A percentile compares a stretch with the other conserved stretches of the same genome.
Evolutionary conservation across 2,113 vertebrate species (phyloP).

Genomic region (Melospiza georgiana): DNA sequence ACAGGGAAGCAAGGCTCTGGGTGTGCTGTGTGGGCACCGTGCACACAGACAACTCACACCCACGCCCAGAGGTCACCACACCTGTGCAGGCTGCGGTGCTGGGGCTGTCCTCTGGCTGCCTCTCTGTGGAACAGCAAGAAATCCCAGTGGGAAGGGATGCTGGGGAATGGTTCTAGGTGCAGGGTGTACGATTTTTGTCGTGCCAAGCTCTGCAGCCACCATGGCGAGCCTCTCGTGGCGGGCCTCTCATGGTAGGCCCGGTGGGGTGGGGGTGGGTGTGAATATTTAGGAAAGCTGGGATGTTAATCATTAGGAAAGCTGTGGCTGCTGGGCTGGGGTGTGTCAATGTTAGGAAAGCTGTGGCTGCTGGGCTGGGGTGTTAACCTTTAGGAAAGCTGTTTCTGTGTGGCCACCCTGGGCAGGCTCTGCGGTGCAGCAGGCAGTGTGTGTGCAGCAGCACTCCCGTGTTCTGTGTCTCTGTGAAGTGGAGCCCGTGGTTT

Average conservation of each 20-base stretch:
- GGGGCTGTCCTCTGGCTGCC: accelerated
- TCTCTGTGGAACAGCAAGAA: neutral
- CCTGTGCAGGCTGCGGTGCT: accelerated
- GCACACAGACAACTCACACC: accelerated
- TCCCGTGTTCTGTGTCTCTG: accelerated
- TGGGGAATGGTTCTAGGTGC: neutral
- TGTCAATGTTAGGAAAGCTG: no score
- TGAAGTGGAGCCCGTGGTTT: neutral
- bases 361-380: neutral
- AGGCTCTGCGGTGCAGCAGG: neutral
- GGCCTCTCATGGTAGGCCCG: neutral
- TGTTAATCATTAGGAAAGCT: no score
- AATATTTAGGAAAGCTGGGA: no score
- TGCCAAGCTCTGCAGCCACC: accelerated
- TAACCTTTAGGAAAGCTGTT: neutral
- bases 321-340: no score
- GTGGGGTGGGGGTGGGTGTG: neutral
- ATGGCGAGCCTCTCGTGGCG: accelerated
- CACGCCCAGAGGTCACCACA: accelerated
- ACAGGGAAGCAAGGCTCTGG: accelerated
- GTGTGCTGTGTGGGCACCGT: accelerated
- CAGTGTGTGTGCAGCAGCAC: accelerated
- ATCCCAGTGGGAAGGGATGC: neutral
- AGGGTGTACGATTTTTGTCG: neutral
- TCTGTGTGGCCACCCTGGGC: neutral